phyloP scores from a whole-genome alignment of 2,797 vertebrate species.

The Gouania willdenowi region DNA sequence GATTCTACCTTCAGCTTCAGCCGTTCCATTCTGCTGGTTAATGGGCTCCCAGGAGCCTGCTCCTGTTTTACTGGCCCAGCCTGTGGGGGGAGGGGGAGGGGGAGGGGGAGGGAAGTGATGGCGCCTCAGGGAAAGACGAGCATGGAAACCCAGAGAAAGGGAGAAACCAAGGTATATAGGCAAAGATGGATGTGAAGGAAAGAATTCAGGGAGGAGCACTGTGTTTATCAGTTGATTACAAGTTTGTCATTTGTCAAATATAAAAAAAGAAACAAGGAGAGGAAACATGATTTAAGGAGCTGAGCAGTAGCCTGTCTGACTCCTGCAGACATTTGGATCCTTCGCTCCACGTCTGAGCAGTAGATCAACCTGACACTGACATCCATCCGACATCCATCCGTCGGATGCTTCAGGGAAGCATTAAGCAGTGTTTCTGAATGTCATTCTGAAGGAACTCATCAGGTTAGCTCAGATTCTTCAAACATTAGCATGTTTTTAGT shows the following conservation, averaged over 20 bases:
- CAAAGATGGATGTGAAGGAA: conserved; percentile 11
- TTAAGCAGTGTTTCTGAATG: neutral
- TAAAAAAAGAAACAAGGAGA: conserved; percentile 8
- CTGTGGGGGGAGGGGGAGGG: conserved; percentile 48
- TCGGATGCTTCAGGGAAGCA: too few relatives aligned
- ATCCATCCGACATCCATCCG: conserved; percentile 2
- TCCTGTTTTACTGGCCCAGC: conserved; percentile 59
- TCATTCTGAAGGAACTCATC: neutral
- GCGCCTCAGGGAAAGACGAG: conserved; percentile 60
- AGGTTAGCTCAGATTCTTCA: too few relatives aligned
- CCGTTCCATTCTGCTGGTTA: conserved; percentile 61
- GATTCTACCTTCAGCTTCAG: too few relatives aligned
- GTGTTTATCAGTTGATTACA: conserved; percentile 54
- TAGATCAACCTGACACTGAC: neutral
- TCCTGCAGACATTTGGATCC: conserved; percentile 57
- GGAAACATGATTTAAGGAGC: conserved; percentile 48
- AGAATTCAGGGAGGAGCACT: conserved; percentile 4
- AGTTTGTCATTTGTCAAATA: conserved; percentile 52
- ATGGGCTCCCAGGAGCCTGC: conserved; percentile 58
- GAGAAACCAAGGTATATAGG: conserved; percentile 4
- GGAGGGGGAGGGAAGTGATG: conserved; percentile 38
- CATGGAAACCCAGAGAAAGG: conserved; percentile 25
- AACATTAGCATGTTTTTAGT: too few relatives aligned
- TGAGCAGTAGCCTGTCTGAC: conserved; percentile 64
- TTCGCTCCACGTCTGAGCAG: conserved; percentile 17